Evolutionary conservation across 2,888 invertebrate genomes (phyloP), one percentile per base, ranked within the genome.

Genomic region (Drosophila aldrichi): DNA sequence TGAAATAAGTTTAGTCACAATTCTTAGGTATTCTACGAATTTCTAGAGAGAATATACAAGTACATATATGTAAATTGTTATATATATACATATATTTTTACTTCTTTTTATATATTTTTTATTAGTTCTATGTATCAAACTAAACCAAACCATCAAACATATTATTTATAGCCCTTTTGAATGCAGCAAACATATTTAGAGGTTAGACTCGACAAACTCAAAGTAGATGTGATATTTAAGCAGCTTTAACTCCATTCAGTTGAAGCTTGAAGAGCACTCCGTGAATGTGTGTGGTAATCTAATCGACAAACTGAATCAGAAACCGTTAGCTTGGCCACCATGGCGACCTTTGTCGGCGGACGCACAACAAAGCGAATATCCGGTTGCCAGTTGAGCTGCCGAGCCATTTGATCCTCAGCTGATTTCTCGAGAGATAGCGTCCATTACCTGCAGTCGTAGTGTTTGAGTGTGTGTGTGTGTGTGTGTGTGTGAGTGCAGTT

Each of bases 371-470:
- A 41, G 44, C 36, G 40, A 55, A 49, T 32, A 54, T 38, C 54
- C 36, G n/a, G 34, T 18, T 49, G 43, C 34, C 43, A 54, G 49
- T 12, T 36, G 49, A 38, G 34, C 43, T 41, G 8, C 41, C 43
- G 54, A 34, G 34, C 32, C 55, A 5, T 56, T 51, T 61, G 58
- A 75, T 55, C 58, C 41, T 52, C 55, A 55, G 46, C 66, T 76
- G 71, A 76, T 75, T 71, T 65, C 62, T 41, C 55, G n/a, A 25
- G 44, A 75, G 75, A 75, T 76, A 66, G 22, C 18, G 34, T 14
- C 25, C 58, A 70, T 20, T 48, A 44, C 49, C 32, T 46, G 38
- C 55, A 46, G 44, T 20, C 34, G n/a, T 3, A 20, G 22, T 10
- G 12, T 52, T 8, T 29, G 12, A 9, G 7, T 14, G 51, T 14